These are phyloP conservation scores for Verasper variegatus DNA, from an alignment of 2,113 vertebrate species.

Conservation along the genomic window DNA sequence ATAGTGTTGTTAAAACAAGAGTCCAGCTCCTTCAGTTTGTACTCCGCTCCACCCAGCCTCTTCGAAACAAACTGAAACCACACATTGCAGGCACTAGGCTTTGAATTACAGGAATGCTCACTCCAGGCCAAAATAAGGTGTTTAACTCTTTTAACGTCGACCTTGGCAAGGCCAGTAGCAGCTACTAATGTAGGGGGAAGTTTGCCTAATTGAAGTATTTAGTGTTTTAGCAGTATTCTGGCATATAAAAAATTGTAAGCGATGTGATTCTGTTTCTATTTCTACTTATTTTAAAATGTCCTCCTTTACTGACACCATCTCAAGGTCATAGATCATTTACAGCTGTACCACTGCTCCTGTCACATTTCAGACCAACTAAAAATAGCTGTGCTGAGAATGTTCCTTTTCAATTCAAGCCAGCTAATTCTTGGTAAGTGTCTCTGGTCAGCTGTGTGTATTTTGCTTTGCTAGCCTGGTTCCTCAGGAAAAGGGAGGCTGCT, in stretches of 20 bases:
- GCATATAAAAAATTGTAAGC: not conserved
- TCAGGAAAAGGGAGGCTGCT: conserved; percentile 22
- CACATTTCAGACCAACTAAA: conserved; percentile 39
- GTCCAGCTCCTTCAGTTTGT: conserved; percentile 28
- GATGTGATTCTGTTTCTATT: not conserved
- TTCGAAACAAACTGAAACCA: conserved; percentile 6
- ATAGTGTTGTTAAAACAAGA: conserved; percentile 40
- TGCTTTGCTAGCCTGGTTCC: conserved; percentile 5
- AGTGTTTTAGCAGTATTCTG: not conserved
- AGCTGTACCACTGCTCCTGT: not conserved
- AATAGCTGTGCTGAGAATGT: conserved; percentile 37
- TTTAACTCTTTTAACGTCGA: conserved; percentile 12
- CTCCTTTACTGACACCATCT: conserved; percentile 12
- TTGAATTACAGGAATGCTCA: conserved; percentile 20
- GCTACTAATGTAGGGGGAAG: not conserved
- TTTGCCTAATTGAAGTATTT: not conserved
- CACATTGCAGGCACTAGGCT: not conserved
- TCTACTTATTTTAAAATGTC: not conserved
- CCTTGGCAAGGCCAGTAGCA: not conserved
- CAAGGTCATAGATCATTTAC: conserved; percentile 12
- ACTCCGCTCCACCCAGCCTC: not conserved
- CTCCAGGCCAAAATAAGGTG: conserved; percentile 1
- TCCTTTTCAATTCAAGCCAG: not conserved
- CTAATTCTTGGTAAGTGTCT: conserved; percentile 1
- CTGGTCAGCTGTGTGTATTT: conserved; percentile 30